These are phyloP conservation scores for Craterocephalus amniculus DNA, from an alignment of 2,797 vertebrate genomes.

Conservation along the genomic window DNA sequence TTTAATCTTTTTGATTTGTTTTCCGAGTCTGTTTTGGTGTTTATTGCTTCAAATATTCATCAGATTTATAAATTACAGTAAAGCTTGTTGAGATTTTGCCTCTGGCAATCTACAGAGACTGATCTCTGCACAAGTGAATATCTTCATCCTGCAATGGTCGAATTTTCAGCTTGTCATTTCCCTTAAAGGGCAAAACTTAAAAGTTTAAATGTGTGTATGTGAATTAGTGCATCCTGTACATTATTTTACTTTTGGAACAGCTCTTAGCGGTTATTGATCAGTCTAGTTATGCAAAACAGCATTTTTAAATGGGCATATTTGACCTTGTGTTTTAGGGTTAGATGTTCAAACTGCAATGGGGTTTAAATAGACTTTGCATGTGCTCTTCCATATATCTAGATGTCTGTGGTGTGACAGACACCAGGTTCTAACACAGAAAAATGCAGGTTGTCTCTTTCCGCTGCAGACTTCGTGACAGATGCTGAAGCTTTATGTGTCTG, in stretches of 20 bases:
- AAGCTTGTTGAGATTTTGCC: conserved; percentile 8
- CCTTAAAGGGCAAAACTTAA: background rate
- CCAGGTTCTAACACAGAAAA: conserved; percentile 19
- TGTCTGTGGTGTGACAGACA: conserved; percentile 8
- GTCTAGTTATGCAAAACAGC: conserved; percentile 38
- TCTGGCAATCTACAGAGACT: conserved; percentile 13
- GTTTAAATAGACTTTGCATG: conserved; percentile 12
- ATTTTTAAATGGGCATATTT: conserved; percentile 14
- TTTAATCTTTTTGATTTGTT: background rate
- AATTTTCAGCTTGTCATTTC: conserved; percentile 6
- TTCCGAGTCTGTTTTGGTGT: conserved; percentile 1
- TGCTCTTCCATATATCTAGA: conserved; percentile 3
- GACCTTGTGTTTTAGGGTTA: conserved; percentile 1
- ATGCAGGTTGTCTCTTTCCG: background rate
- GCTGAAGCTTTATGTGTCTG: background rate
- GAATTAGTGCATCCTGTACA: conserved; percentile 3
- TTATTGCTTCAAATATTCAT: conserved; percentile 13
- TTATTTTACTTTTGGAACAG: conserved; percentile 2
- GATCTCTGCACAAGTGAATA: background rate
- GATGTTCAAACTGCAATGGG: background rate
- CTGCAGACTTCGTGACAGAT: conserved; percentile 3
- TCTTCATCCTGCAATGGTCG: conserved; percentile 9
- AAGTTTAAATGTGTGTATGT: background rate
- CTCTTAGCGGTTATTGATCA: conserved; percentile 56
- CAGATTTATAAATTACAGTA: conserved; percentile 12